These are phyloP conservation scores for Sinocyclocheilus grahami DNA, from an alignment of 2,113 vertebrate genomes.

Conservation along the genomic window DNA sequence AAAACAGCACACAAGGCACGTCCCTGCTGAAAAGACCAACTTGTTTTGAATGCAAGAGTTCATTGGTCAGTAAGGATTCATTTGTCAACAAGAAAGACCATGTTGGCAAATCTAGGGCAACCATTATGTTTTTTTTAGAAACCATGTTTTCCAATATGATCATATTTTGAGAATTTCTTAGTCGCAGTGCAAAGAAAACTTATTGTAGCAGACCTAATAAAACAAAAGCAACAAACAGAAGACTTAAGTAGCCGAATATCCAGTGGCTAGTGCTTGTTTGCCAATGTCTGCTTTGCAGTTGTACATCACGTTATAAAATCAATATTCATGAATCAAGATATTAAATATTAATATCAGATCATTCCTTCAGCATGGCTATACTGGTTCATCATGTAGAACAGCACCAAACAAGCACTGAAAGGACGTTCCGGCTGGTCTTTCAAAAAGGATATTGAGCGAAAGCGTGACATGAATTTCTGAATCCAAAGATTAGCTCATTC, in stretches of 20 bases:
- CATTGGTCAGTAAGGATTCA: background rate
- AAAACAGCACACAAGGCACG: background rate
- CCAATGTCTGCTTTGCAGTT: background rate
- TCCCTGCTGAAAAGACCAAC: background rate
- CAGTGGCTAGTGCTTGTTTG: background rate
- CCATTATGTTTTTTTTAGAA: too few relatives aligned
- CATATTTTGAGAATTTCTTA: background rate
- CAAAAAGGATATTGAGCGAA: background rate
- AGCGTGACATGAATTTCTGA: slow-evolving; percentile 4
- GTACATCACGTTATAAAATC: background rate
- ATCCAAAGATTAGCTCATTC: slow-evolving; percentile 4
- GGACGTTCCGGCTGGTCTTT: background rate
- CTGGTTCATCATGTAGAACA: background rate
- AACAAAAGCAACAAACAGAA: background rate
- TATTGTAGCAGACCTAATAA: background rate
- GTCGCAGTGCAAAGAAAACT: background rate
- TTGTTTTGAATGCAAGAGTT: background rate
- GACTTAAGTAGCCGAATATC: background rate
- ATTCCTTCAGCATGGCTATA: background rate
- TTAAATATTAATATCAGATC: background rate
- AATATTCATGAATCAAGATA: background rate
- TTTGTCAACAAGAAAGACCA: background rate
- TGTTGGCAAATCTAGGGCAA: background rate
- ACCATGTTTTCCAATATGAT: background rate
- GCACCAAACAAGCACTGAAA: background rate